A percentile compares a stretch with the other conserved stretches of the same genome.
phyloP scores from a whole-genome alignment of 92 coral and sea anemone species.

The Porites evermanni region DNA sequence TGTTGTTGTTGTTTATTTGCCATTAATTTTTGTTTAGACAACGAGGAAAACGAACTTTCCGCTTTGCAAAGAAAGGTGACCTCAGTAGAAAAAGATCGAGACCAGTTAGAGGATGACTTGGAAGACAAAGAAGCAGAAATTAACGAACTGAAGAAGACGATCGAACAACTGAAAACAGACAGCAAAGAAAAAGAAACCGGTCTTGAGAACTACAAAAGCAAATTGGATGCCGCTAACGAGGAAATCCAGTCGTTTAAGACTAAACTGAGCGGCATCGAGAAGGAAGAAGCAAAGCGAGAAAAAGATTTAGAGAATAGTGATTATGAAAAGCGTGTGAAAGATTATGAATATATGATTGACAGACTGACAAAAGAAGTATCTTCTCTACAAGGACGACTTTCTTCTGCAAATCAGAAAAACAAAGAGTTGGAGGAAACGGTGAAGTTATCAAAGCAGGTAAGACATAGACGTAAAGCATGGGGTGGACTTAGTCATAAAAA shows the following conservation, averaged over 20 bases:
- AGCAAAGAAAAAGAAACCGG: slow-evolving; percentile 32
- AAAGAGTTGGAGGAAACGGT: slow-evolving; percentile 63
- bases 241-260: not conserved
- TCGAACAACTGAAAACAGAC: slow-evolving; percentile 62
- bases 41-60: slow-evolving; percentile 41
- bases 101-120: slow-evolving; percentile 51
- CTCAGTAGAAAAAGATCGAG: slow-evolving; percentile 53
- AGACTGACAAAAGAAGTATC: slow-evolving; percentile 75
- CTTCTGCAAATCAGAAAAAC: slow-evolving; percentile 48
- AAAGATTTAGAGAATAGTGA: not conserved
- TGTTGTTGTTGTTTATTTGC: not conserved
- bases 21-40: slow-evolving; percentile 34
- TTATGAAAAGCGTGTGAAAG: not conserved
- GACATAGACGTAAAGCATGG: not conserved
- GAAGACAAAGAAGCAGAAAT: slow-evolving; percentile 68
- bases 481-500: too few relatives aligned
- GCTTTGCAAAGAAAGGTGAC: slow-evolving; percentile 40
- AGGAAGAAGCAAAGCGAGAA: not conserved
- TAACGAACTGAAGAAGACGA: slow-evolving; percentile 70
- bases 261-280: not conserved
- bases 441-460: slow-evolving; percentile 62
- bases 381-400: slow-evolving; percentile 64
- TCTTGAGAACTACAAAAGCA: slow-evolving; percentile 13
- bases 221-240: slow-evolving; percentile 29
- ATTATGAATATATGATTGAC: slow-evolving; percentile 66